Conservation (phyloP, 1,140 invertebrate genomes). For the Cydia fagiglandana region DNA sequence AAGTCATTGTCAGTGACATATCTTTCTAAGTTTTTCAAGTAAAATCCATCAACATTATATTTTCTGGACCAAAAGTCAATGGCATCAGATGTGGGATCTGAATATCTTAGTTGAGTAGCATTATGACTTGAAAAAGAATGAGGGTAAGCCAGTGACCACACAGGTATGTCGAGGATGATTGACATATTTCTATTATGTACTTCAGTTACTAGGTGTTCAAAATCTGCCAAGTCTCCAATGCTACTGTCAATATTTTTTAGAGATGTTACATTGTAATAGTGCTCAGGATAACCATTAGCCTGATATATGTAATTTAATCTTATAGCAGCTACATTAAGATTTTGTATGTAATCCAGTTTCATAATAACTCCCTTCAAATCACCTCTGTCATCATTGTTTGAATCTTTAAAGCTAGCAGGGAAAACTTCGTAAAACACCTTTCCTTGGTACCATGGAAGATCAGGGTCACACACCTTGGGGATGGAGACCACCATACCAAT, state of each 20-base stretch:
- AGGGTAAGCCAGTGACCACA: conserved; percentile 80
- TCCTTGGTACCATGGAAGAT: conserved; percentile 89
- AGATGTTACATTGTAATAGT: conserved; percentile 83
- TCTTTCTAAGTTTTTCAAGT: conserved; percentile 85
- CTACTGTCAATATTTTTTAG: conserved; percentile 81
- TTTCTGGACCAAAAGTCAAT: conserved; percentile 82
- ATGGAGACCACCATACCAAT: conserved; percentile 85
- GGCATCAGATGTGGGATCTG: conserved; percentile 76
- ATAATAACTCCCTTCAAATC: conserved; percentile 85
- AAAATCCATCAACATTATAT: conserved; percentile 88
- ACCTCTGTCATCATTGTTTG: conserved; percentile 86
- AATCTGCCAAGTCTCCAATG: conserved; percentile 84
- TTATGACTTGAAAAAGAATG: conserved; percentile 49
- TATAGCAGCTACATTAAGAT: conserved; percentile 83
- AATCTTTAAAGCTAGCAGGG: conserved; percentile 89
- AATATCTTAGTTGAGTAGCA: conserved; percentile 47
- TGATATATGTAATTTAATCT: conserved; percentile 88
- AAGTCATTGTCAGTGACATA: conserved; percentile 75
- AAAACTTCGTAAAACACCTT: conserved; percentile 91
- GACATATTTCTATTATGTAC: conserved; percentile 85
- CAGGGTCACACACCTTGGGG: conserved; percentile 85
- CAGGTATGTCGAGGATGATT: conserved; percentile 87
- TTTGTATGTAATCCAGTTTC: conserved; percentile 84
- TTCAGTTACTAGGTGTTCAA: conserved; percentile 80
- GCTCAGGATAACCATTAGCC: conserved; percentile 84